These are phyloP conservation scores for Sitophilus oryzae DNA, from an alignment of 1,140 invertebrate species.

Conservation along the genomic window DNA sequence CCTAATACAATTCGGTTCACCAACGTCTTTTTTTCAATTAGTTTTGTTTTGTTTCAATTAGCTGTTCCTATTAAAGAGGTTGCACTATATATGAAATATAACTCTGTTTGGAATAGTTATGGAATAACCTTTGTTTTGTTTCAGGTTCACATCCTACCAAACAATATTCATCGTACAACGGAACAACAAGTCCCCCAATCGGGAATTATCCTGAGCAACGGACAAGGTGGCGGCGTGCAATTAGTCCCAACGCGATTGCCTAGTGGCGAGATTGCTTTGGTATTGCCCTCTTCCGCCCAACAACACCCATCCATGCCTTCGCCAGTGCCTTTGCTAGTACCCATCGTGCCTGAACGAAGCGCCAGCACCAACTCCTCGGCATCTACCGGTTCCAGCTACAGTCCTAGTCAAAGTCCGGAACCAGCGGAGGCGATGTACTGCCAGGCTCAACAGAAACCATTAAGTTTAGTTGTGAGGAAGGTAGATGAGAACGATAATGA, in stretches of 20 bases:
- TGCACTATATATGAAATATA: too few species aligned
- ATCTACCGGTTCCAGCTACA: slow-evolving; percentile 45
- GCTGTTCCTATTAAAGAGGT: too few species aligned
- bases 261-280: slow-evolving; percentile 70
- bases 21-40: too few species aligned
- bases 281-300: slow-evolving; percentile 58
- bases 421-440: slow-evolving; percentile 43
- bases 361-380: slow-evolving; percentile 60
- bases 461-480: slow-evolving; percentile 64
- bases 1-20: too few species aligned
- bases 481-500: slow-evolving; percentile 49
- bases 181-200: slow-evolving; percentile 42
- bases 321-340: slow-evolving; percentile 60
- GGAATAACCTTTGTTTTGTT: too few species aligned
- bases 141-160: slow-evolving; percentile 44
- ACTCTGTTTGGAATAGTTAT: too few species aligned
- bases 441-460: slow-evolving; percentile 52
- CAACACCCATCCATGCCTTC: slow-evolving; percentile 45
- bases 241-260: slow-evolving; percentile 64
- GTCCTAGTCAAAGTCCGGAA: slow-evolving; percentile 41
- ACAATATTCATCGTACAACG: slow-evolving; percentile 56
- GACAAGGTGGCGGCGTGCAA: slow-evolving; percentile 60
- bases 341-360: slow-evolving; percentile 63
- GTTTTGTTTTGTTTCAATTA: too few species aligned
- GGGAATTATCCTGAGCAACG: slow-evolving; percentile 51